phyloP scores from a whole-genome alignment of 2,797 vertebrate genomes.

The Erpetoichthys calabaricus region DNA sequence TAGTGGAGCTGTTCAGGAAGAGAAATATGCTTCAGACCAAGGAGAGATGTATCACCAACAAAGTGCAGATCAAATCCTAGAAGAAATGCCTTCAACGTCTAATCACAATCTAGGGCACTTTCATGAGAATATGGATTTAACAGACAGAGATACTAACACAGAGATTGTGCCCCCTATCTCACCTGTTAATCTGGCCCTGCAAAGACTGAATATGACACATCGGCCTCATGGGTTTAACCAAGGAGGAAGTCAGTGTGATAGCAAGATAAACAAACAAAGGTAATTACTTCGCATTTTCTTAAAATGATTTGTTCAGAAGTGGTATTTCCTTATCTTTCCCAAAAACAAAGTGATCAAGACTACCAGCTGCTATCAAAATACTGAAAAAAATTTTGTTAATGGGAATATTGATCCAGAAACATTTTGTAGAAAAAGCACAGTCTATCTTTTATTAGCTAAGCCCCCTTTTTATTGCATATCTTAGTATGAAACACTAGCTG shows the following conservation, averaged over 20 bases:
- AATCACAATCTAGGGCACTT: slow-evolving; percentile 12
- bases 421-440: too few relatives aligned
- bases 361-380: too few relatives aligned
- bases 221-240: slow-evolving; percentile 31
- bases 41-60: too few relatives aligned
- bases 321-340: too few relatives aligned
- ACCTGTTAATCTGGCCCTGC: slow-evolving; percentile 25
- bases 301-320: slow-evolving; percentile 10
- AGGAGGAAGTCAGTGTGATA: slow-evolving; percentile 31
- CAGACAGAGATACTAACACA: slow-evolving; percentile 2
- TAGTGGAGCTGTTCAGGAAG: slow-evolving; percentile 19
- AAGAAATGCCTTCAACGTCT: slow-evolving; percentile 3
- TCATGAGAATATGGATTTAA: slow-evolving; percentile 17
- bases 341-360: too few relatives aligned
- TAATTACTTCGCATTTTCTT: slow-evolving; percentile 29
- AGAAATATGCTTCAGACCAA: too few relatives aligned
- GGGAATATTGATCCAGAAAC: too few relatives aligned
- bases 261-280: slow-evolving; percentile 68
- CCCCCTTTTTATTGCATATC: too few relatives aligned
- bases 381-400: too few relatives aligned
- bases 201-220: slow-evolving; percentile 32
- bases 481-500: too few relatives aligned
- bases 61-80: too few relatives aligned
- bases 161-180: slow-evolving; percentile 23
- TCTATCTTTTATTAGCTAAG: too few relatives aligned